Base-by-base conservation (phyloP, 2,888 invertebrate genomes). In the Serripes groenlandicus region DNA sequence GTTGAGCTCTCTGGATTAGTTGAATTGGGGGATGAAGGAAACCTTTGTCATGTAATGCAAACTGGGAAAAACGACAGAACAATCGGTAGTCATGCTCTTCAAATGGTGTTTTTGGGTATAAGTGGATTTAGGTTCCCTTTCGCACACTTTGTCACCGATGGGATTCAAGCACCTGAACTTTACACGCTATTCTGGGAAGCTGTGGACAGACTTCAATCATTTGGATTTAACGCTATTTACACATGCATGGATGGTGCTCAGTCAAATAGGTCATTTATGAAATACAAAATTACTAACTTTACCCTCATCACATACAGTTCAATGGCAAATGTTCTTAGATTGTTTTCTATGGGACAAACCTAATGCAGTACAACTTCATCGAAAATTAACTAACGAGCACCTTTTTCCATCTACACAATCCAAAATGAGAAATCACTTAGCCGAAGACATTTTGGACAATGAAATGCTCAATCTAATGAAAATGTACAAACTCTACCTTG, bases 81-180 rank as follows among this genome's bases (percentile, higher is more conserved):
- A 21, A 37, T 84, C 4, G 83, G 82, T 3, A 88, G 82, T 21
- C 83, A 88, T 79, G 85, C 69, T 11, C 34, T 85, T 18, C 83
- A 88, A 56, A 54, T 86, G n/a, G 72, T 88, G 37, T 86, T 83
- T 37, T 35, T 83, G 21, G 83, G 77, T 58, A 28, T 83, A 0
- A 75, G 70, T 34, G 86, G 86, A 23, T 83, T 86, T 35, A 32
- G 81, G 30, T 86, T 86, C 58, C 83, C 83, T 35, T 78, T 78
- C 70, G 71, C 56, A 21, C 80, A 81, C 66, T 81, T 81, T 35
- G 58, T 81, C 3, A 34, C 72, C 23, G 69, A 58, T 32, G 52
- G 70, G 32, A 49, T 81, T 1, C 72, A 76, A 49, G 81, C 72
- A 21, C 70, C 52, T 42, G 72, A 83, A 42, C 35, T 83, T 1